These are phyloP conservation scores for Ctenodactylus gundi DNA, from an alignment of 2,113 vertebrate genomes.

Conservation along the genomic window DNA sequence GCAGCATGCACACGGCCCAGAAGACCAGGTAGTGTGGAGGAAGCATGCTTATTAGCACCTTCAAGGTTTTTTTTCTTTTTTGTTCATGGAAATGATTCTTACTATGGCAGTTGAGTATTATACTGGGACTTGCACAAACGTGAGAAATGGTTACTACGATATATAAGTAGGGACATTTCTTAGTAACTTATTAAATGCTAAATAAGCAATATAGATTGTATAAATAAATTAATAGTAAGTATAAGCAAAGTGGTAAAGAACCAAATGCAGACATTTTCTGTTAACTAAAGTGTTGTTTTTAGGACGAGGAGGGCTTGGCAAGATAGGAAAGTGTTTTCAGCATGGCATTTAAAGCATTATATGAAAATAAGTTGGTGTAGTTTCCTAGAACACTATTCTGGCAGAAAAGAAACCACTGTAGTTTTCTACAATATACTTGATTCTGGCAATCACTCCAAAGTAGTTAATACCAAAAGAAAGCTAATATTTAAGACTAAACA, in stretches of 20 bases:
- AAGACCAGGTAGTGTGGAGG: background rate
- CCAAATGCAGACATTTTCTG: background rate
- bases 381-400: too few species aligned
- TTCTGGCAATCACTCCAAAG: background rate
- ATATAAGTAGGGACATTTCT: background rate
- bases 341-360: background rate
- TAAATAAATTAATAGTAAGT: background rate
- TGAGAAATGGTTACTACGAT: background rate
- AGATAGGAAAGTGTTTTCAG: background rate
- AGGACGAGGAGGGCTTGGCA: background rate
- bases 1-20: background rate
- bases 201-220: background rate
- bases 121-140: background rate
- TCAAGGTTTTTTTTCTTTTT: background rate
- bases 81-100: rapidly evolving
- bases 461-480: background rate
- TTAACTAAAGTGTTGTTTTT: background rate
- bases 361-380: too few species aligned
- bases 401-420: background rate
- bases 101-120: background rate
- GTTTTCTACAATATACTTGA: constrained; percentile 5
- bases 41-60: background rate
- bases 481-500: background rate
- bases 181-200: constrained; percentile 1
- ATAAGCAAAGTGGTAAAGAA: background rate